Evolutionary conservation across 1,140 invertebrate genomes (phyloP), one percentile per base, ranked within the genome.

Genomic region (Eulimnadia texana): DNA sequence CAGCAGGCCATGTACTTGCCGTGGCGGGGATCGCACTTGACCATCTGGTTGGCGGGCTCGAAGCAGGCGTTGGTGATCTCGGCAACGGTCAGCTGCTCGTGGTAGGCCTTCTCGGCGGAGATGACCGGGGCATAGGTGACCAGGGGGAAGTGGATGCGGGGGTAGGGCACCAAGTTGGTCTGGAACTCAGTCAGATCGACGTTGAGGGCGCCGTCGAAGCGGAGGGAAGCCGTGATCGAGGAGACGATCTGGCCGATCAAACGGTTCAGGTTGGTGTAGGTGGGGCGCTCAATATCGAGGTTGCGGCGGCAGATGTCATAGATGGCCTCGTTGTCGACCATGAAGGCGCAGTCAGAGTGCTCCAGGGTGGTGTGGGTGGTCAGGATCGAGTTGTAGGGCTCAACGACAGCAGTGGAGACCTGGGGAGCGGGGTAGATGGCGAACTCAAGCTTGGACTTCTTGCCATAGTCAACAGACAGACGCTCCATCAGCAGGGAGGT

Each of bases 1-100:
- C 85, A 82, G 77, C 88, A 88, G 22, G 87, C 86, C 88, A 92
- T 90, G 79, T 90, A 92, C 70, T 92, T 91, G 64, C 88, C 89
- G 72, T 88, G 84, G 67, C 87, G 79, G 10, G 89, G 88, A 71
- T 91, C 87, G 72, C 88, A 91, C 73, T 91, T 92, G n/a, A 92
- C 88, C 89, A 92, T 90, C 78, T 91, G 88, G 76, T 90, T 92
- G 67, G 83, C 82, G 42, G 87, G 84, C 72, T 91, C 88, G 73
- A 92, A 92, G 73, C 86, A 90, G n/a, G 86, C 83, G 72, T 85
- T 89, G 68, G 89, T 92, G 69, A 92, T 90, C 71, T 92, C 88
- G 29, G 84, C 81, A n/a, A 92, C 84, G 9, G 82, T 84, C 63
- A 87, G 74, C 68, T 85, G 82, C 70, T 89, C 86, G 71, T 89